These are phyloP conservation scores for Drosophila azteca DNA, from an alignment of 1,140 invertebrate species.

Conservation along the genomic window DNA sequence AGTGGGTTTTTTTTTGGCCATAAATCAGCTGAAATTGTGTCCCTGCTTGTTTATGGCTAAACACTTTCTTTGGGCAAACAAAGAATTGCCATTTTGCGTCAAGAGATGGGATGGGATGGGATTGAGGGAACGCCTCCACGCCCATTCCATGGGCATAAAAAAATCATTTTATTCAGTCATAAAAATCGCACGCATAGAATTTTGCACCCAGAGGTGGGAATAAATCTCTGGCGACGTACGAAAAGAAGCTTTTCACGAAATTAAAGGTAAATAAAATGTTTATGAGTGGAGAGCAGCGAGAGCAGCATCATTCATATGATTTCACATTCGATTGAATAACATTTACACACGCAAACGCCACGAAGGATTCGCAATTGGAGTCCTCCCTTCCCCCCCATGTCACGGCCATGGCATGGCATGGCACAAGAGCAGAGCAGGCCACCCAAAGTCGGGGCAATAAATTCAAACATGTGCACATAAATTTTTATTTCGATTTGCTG, in stretches of 20 bases:
- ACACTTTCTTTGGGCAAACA: constrained; percentile 63
- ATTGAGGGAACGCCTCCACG: constrained; percentile 11
- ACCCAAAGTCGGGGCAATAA: constrained; percentile 70
- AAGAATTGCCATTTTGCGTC: constrained; percentile 71
- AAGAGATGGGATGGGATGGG: constrained; percentile 57
- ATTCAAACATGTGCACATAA: constrained; percentile 80
- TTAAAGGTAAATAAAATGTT: constrained; percentile 82
- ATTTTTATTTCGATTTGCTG: constrained; percentile 79
- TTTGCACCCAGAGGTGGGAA: constrained; percentile 18
- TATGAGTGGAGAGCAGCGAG: constrained; percentile 65
- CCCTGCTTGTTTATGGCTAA: constrained; percentile 66
- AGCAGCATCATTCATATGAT: constrained; percentile 67
- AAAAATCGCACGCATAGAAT: constrained; percentile 68
- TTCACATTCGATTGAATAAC: constrained; percentile 81
- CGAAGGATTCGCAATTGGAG: constrained; percentile 37
- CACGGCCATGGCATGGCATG: constrained; percentile 3
- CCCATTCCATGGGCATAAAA: constrained; percentile 24
- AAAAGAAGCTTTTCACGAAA: constrained; percentile 76
- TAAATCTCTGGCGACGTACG: constrained; percentile 67
- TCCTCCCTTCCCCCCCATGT: constrained; percentile 1
- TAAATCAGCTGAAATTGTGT: constrained; percentile 42
- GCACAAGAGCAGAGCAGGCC: not conserved
- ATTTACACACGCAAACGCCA: constrained; percentile 75
- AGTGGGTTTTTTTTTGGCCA: constrained; percentile 25
- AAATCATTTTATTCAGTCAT: constrained; percentile 78